phyloP scores from a whole-genome alignment of 2,797 vertebrate genomes.

The Pseudochromis fuscus region DNA sequence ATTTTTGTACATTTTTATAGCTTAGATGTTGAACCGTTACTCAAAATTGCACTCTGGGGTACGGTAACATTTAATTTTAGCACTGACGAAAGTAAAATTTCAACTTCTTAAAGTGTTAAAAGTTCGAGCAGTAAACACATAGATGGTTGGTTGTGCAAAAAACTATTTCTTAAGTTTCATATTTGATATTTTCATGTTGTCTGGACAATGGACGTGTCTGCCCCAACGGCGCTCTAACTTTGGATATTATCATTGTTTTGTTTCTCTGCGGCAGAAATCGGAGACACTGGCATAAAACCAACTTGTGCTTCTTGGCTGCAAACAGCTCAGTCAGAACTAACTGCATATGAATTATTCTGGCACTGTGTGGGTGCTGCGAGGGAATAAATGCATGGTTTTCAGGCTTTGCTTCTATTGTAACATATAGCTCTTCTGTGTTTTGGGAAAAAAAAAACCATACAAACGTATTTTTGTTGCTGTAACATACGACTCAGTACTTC shows the following conservation, averaged over 20 bases:
- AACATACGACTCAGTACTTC: not conserved
- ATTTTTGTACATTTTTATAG: not conserved
- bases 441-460: not conserved
- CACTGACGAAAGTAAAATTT: not conserved
- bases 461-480: not conserved
- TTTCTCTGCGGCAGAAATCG: conserved; percentile 61
- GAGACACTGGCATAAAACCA: conserved; percentile 56
- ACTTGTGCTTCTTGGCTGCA: conserved; percentile 42
- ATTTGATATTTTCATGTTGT: not conserved
- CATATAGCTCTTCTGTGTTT: not conserved
- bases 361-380: conserved; percentile 18
- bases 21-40: not conserved
- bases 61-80: not conserved
- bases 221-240: not conserved
- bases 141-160: not conserved
- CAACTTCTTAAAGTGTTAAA: not conserved
- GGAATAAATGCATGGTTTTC: conserved; percentile 19
- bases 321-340: conserved; percentile 27
- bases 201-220: too few relatives aligned
- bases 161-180: not conserved
- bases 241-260: not conserved
- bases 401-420: conserved; percentile 6
- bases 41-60: not conserved
- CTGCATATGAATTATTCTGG: conserved; percentile 34
- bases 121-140: not conserved